Conservation (phyloP, 2,797 vertebrate species). For the Catharus ustulatus region DNA sequence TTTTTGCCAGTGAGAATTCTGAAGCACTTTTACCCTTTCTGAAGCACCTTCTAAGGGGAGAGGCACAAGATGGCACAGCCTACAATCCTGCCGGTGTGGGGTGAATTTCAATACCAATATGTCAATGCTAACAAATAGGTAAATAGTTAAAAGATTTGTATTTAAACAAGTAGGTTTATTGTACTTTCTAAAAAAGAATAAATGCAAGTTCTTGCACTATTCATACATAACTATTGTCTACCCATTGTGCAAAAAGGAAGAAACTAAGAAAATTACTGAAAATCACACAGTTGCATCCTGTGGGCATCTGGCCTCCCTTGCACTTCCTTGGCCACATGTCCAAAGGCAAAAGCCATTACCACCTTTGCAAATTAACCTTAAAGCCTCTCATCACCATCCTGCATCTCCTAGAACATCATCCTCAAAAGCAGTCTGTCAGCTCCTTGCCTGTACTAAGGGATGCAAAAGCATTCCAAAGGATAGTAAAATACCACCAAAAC, state of each 20-base stretch:
- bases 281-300: rapidly evolving
- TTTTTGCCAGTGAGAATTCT: not conserved
- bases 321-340: rapidly evolving
- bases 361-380: not conserved
- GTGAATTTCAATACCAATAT: not conserved
- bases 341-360: not conserved
- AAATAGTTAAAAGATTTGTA: not conserved
- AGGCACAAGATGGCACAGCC: rapidly evolving
- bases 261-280: no score
- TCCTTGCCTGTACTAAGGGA: not conserved
- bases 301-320: not conserved
- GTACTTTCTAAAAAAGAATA: not conserved
- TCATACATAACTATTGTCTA: not conserved
- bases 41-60: not conserved
- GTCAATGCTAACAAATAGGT: not conserved
- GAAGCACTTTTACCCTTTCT: not conserved
- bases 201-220: not conserved
- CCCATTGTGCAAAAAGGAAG: not conserved
- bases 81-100: rapidly evolving
- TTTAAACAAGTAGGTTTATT: not conserved
- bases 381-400: rapidly evolving
- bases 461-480: not conserved
- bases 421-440: not conserved
- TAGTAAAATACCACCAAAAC: not conserved
- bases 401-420: not conserved